Percentiles rank a stretch among this genome's conserved stretches.
These are phyloP conservation scores for Calyptomena viridis DNA, from an alignment of 2,113 vertebrate species.

Conservation along the genomic window DNA sequence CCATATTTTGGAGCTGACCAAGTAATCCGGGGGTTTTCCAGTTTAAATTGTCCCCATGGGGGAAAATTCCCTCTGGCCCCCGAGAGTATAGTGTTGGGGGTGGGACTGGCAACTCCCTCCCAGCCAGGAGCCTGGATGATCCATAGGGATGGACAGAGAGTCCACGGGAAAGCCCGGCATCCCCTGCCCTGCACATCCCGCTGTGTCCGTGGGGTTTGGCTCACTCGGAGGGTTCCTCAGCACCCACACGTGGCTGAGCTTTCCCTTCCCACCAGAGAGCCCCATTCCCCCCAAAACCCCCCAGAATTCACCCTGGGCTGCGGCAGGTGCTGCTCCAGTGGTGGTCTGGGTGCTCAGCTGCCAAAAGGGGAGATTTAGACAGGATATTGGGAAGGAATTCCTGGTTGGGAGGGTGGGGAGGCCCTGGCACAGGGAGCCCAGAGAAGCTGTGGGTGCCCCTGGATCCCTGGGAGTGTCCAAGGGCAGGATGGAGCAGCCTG, in stretches of 20 bases:
- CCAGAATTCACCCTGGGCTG: not conserved
- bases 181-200: not conserved
- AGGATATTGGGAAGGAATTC: not conserved
- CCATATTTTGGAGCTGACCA: accelerated
- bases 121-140: accelerated
- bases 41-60: not conserved
- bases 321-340: not conserved
- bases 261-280: not conserved
- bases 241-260: not conserved
- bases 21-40: not conserved
- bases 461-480: not conserved
- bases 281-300: not conserved
- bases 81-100: not conserved
- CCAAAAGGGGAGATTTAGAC: not conserved
- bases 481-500: not conserved
- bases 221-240: not conserved
- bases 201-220: not conserved
- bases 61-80: not conserved
- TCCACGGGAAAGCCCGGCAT: not conserved
- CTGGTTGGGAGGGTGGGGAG: not conserved
- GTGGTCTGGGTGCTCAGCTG: not conserved
- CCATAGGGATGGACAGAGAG: not conserved
- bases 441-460: not conserved
- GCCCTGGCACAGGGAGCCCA: not conserved
- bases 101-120: not conserved